phyloP scores from a whole-genome alignment of 1,140 invertebrate species.

The Heliconius congener region DNA sequence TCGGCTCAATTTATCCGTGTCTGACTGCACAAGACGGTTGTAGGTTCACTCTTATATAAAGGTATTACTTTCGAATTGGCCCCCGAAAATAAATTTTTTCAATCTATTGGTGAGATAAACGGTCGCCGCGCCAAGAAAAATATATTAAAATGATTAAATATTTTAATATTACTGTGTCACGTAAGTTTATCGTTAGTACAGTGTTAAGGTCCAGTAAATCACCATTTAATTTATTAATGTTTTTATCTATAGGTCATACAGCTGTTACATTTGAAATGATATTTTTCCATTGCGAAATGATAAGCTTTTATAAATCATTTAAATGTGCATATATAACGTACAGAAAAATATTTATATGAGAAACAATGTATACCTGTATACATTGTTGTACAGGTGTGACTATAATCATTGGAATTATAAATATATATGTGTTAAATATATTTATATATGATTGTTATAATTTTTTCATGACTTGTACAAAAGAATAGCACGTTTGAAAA shows the following conservation, averaged over 20 bases:
- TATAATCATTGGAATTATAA: too few relatives aligned
- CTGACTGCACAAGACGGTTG: not conserved
- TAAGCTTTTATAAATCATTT: not conserved
- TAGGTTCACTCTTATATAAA: not conserved
- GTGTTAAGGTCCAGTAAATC: constrained; percentile 4
- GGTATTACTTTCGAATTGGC: too few relatives aligned
- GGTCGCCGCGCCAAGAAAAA: not conserved
- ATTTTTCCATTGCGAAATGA: not conserved
- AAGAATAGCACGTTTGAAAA: too few relatives aligned
- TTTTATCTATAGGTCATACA: not conserved
- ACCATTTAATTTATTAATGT: not conserved
- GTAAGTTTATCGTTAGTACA: not conserved
- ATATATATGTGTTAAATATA: too few relatives aligned
- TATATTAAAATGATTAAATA: not conserved
- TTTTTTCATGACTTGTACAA: too few relatives aligned
- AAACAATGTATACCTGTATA: too few relatives aligned
- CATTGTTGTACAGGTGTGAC: too few relatives aligned
- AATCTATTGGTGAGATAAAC: not conserved
- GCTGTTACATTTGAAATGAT: not conserved
- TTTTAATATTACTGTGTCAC: not conserved
- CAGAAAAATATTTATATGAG: not conserved
- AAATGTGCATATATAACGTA: not conserved
- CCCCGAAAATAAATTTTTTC: too few relatives aligned
- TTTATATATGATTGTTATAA: too few relatives aligned
- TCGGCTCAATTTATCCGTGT: not conserved